These are phyloP conservation scores for Charanyca ferruginea DNA, from an alignment of 2,888 invertebrate genomes.

Conservation along the genomic window DNA sequence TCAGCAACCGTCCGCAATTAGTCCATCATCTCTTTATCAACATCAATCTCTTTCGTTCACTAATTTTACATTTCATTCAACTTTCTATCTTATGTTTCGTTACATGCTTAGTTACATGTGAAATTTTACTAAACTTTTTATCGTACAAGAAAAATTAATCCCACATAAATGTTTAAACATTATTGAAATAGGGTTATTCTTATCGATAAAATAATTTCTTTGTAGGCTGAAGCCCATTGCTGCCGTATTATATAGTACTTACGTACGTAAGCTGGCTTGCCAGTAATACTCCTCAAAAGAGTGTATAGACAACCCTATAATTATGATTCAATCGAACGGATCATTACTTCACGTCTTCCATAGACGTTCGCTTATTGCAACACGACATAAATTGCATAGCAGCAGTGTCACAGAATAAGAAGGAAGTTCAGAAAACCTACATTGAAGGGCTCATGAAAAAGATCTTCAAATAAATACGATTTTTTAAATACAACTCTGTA, in stretches of 20 bases:
- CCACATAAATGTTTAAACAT: too few relatives aligned
- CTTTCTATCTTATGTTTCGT: too few relatives aligned
- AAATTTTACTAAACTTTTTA: too few relatives aligned
- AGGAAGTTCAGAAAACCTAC: slow-evolving; percentile 3
- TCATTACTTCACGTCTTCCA: slow-evolving; percentile 23
- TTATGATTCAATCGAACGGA: slow-evolving; percentile 33
- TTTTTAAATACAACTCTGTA: too few relatives aligned
- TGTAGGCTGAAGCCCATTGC: background rate
- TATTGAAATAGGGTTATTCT: too few relatives aligned
- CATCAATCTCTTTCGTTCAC: too few relatives aligned
- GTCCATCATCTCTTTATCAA: too few relatives aligned
- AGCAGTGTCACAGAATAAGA: background rate
- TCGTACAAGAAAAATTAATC: too few relatives aligned
- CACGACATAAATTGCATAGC: slow-evolving; percentile 5
- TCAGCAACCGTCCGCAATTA: too few relatives aligned
- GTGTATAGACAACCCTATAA: slow-evolving; percentile 13
- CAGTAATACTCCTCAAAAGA: background rate
- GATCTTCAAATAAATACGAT: background rate
- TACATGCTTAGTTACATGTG: too few relatives aligned
- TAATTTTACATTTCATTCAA: too few relatives aligned
- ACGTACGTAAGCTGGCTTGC: background rate
- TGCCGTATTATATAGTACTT: background rate
- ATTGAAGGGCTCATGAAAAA: background rate
- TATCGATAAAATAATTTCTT: too few relatives aligned
- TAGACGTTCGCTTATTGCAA: slow-evolving; percentile 3